Conservation (phyloP, 2,888 invertebrate genomes). For the Clunio marinus region DNA sequence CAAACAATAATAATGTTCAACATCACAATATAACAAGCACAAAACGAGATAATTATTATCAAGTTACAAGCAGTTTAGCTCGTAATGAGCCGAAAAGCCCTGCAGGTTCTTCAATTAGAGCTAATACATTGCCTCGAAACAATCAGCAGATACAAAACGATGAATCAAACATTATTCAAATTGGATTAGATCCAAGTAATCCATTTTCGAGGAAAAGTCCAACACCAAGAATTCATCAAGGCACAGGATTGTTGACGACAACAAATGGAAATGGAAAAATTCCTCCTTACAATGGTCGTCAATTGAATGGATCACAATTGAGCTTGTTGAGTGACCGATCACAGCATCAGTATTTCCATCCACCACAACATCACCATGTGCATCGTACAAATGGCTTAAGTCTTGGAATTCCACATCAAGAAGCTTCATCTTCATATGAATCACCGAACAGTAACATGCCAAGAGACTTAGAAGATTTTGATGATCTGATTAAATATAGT, state of each 20-base stretch:
- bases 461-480: slow-evolving; percentile 66
- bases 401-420: slow-evolving; percentile 43
- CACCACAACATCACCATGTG: slow-evolving; percentile 40
- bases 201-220: slow-evolving; percentile 55
- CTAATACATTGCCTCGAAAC: slow-evolving; percentile 70
- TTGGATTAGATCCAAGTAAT: slow-evolving; percentile 57
- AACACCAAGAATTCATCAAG: slow-evolving; percentile 52
- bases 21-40: slow-evolving; percentile 33
- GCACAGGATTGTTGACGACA: slow-evolving; percentile 53
- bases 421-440: slow-evolving; percentile 41
- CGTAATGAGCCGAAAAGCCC: slow-evolving; percentile 36
- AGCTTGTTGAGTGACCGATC: slow-evolving; percentile 49
- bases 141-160: slow-evolving; percentile 48
- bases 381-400: slow-evolving; percentile 45
- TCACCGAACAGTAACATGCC: slow-evolving; percentile 53
- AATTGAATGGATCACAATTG: slow-evolving; percentile 52
- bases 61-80: slow-evolving; percentile 32
- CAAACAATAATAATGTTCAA: slow-evolving; percentile 17
- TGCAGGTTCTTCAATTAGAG: slow-evolving; percentile 50
- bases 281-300: slow-evolving; percentile 40
- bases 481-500: slow-evolving; percentile 67
- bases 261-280: slow-evolving; percentile 43
- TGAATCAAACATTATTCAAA: slow-evolving; percentile 49
- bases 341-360: slow-evolving; percentile 47
- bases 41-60: slow-evolving; percentile 37